Base-by-base conservation (phyloP, 2,888 invertebrate genomes). In the Andrena hattorfiana region DNA sequence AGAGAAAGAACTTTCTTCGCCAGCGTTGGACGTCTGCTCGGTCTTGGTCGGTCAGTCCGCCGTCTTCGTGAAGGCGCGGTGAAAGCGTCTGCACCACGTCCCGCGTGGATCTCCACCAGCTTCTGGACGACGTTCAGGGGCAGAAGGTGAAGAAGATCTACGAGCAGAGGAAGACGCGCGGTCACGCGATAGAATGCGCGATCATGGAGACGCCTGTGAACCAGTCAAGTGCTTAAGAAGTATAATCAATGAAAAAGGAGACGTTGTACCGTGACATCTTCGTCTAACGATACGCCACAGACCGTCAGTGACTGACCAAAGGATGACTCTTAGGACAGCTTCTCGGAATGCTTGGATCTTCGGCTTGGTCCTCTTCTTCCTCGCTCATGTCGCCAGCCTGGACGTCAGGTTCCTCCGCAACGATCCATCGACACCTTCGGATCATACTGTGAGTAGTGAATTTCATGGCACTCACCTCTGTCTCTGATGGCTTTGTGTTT, bases 1-100 rank as follows among this genome's bases (percentile, higher is more conserved):
- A 85, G 89, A 87, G 87, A 89, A 89, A 89, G 91, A 93, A 93
- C 93, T 93, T 93, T 93, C 93, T 91, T 92, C 89, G 87, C 62
- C 82, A 85, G 86, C 85, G 86, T 81, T 32, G 48, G 81, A 88
- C 86, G 87, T 77, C 87, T 82, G 83, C 86, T 88, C 69, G 81
- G 85, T 81, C 85, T 84, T 79, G 85, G 78, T 87, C 82, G 85
- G 84, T 88, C 87, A 87, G 89, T 89, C 81, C 75, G 83, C 81
- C 87, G 85, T 89, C 88, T 89, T 90, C 87, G 88, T 89, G 87
- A 89, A 89, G 83, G 79, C 86, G 81, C 85, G 89, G 91, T 91
- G 90, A 91, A 91, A 91, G 90, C 91, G 86, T 79, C 84, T 82
- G 77, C 79, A 60, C 49, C 81, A 62, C 67, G 71, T 69, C 72